Percentiles rank a stretch among this genome's conserved stretches.
These are phyloP conservation scores for Limosa lapponica DNA, from an alignment of 2,797 vertebrate genomes.

Conservation along the genomic window DNA sequence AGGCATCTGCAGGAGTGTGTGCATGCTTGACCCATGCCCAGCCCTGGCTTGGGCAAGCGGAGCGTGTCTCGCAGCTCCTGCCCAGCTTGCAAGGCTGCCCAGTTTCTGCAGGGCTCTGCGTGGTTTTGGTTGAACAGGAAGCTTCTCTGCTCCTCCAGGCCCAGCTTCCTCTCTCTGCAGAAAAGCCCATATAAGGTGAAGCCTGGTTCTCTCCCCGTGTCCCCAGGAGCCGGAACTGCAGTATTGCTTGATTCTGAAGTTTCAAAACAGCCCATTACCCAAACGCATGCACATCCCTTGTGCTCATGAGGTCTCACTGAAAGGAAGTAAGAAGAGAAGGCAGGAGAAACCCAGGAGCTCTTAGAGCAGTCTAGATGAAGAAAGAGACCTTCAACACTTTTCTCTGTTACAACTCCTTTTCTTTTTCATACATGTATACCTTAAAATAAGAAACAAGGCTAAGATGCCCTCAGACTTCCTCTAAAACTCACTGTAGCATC, in stretches of 20 bases:
- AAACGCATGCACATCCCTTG: background rate
- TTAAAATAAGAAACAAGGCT: background rate
- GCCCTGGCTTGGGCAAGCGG: background rate
- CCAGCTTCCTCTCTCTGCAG: conserved; percentile 71
- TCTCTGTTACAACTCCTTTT: background rate
- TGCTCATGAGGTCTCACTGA: background rate
- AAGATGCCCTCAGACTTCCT: background rate
- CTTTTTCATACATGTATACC: background rate
- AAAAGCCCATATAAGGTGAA: conserved; percentile 78
- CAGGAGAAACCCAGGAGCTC: background rate
- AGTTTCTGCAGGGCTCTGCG: background rate
- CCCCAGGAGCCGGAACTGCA: conserved; percentile 25
- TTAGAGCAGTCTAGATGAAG: background rate
- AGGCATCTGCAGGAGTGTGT: background rate
- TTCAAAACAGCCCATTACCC: conserved; percentile 14
- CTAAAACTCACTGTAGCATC: background rate
- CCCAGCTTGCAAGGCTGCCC: background rate
- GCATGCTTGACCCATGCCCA: background rate
- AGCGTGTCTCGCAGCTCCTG: background rate
- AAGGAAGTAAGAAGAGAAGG: background rate
- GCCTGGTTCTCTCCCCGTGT: background rate
- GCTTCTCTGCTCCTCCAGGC: conserved; percentile 8
- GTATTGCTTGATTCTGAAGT: background rate
- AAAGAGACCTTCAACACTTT: background rate
- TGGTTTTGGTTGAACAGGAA: conserved; percentile 75